Evolutionary conservation across 2,888 invertebrate species (phyloP), one percentile per base, ranked within the genome.

Genomic region (Drosophila prolongata): DNA sequence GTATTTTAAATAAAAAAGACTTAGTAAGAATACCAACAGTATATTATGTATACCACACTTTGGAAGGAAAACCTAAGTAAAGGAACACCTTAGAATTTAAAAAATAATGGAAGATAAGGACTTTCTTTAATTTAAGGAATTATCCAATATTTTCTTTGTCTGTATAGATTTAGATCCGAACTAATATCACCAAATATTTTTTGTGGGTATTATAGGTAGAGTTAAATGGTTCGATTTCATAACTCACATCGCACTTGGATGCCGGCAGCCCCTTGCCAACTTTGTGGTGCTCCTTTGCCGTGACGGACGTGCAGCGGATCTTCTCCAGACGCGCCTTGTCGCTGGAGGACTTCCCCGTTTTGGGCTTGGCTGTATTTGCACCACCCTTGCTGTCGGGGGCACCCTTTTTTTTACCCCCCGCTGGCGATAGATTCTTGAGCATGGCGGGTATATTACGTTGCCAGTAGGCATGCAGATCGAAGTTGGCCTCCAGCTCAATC

Each of bases 221-320:
- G 24, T 3, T 11, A 10, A 10, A 3, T 1, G 11, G 3, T 35
- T 35, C 11, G 11, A 35, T 35, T 3, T 10, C 3, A 10, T 9
- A 35, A 10, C 62, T 78, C 66, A 90, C 90, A 75, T 65, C 62
- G 3, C 78, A 80, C 52, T 79, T 88, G 4, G 81, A 75, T 6
- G 78, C 16, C 8, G 55, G 27, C 5, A 44, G 11, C 1, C 75
- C 74, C 19, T 78, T 79, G 34, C 88, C 89, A 8, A 87, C 77
- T 47, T 54, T 80, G 54, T 86, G 69, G 14, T 90, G 90, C 10
- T 77, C 77, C 44, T 77, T 87, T 6, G 70, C 40, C 1, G 57
- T 55, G 0, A 80, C 40, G 0, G 57, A 47, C 16, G 74, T 72
- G 54, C 85, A 85, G 1, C 40, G 8, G 13, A 85, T 70, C 34